Conservation (phyloP, 2,113 vertebrate species). For the Semicossyphus pulcher region DNA sequence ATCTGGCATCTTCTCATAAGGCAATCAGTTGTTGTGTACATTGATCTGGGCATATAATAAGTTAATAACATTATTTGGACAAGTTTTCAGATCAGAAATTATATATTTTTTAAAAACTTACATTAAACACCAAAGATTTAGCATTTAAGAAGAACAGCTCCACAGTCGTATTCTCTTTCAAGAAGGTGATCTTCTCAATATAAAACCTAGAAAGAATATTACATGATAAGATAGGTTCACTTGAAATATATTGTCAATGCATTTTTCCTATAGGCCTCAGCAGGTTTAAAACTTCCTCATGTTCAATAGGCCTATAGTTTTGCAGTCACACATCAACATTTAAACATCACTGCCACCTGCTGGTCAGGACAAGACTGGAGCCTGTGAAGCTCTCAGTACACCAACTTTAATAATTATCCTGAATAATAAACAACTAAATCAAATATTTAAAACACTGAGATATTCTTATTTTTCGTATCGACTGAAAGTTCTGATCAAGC, state of each 20-base stretch:
- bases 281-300: conserved; percentile 10
- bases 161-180: conserved; percentile 95
- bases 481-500: not conserved
- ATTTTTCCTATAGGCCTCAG: not conserved
- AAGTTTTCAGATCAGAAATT: too few species aligned
- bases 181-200: conserved; percentile 93
- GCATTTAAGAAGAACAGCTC: conserved; percentile 99
- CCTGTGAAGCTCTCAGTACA: not conserved
- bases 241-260: conserved; percentile 9
- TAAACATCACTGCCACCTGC: conserved; percentile 72
- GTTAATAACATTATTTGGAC: too few species aligned
- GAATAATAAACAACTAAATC: not conserved
- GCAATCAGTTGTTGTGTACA: not conserved
- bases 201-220: conserved; percentile 91
- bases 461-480: not conserved
- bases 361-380: conserved; percentile 49
- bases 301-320: not conserved
- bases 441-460: not conserved
- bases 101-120: too few species aligned
- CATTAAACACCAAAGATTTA: conserved; percentile 93
- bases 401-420: not conserved
- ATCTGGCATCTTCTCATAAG: not conserved
- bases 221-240: conserved; percentile 24
- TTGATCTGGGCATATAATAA: not conserved
- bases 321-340: not conserved